Base-by-base conservation (phyloP, 2,888 invertebrate genomes). In the Rhagonycha lutea region DNA sequence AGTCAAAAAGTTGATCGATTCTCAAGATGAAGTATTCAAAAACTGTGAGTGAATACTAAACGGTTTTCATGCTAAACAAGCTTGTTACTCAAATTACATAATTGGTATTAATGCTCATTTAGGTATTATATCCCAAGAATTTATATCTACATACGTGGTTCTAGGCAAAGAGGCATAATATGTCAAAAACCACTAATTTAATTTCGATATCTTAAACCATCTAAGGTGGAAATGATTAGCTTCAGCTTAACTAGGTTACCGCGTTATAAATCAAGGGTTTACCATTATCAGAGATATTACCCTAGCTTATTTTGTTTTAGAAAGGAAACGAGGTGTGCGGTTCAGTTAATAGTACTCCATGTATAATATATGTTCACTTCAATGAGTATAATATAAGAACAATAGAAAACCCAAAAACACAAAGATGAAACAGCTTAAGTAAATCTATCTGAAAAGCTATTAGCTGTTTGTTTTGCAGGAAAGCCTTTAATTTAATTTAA, bases 261-360 rank as follows among this genome's bases (percentile, higher is more conserved):
- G 72, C 72, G 69, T 69, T 72, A 69, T 75, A 75, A 75, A 75
- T 75, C 75, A 75, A 72, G 62, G 60, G 63, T 63, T 29, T 60
- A 62, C 63, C 69, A 26, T 72, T 74, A 74, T 75, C 75, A 69
- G 62, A 72, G 75, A 68, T 72, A 73, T 69, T 68, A 60, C 68
- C 68, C 14, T 69, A 14, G 68, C 61, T 72, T 61, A 67, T 72
- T 72, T 68, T 61, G 32, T 68, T 68, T 68, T 72, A 72, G 72
- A 29, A 72, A 32, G 18, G 68, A 68, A 72, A 72, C 72, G 68
- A 68, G 72, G 72, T 68, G 29, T 29, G 61, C 68, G 72, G 67
- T 62, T 28, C 61, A 61, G 72, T 68, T 72, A 72, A 72, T 72
- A 26, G 72, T 60, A 72, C 67, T 65, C 24, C 4, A n/a, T n/a